These are phyloP conservation scores for Poecilobothrus nobilitatus DNA, from an alignment of 2,888 invertebrate species.

Conservation along the genomic window DNA sequence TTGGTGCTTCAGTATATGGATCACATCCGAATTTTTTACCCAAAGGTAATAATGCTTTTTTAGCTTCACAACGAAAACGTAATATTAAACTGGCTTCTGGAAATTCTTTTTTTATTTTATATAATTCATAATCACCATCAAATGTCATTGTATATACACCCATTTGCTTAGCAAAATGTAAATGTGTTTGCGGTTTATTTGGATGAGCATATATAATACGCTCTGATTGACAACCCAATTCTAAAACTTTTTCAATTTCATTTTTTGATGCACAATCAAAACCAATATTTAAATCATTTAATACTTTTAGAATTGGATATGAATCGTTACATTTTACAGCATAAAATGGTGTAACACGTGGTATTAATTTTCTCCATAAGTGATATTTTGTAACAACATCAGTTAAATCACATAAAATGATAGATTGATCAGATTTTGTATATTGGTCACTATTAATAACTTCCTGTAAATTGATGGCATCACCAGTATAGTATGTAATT, in stretches of 20 bases:
- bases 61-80: slow-evolving; percentile 81
- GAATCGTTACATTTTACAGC: slow-evolving; percentile 98
- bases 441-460: not conserved
- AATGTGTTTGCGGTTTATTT: slow-evolving; percentile 84
- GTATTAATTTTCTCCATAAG: slow-evolving; percentile 75
- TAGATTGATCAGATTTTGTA: slow-evolving; percentile 67
- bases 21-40: slow-evolving; percentile 95
- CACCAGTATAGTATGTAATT: not conserved
- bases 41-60: slow-evolving; percentile 73
- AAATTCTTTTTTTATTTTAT: slow-evolving; percentile 76
- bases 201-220: slow-evolving; percentile 95
- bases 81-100: slow-evolving; percentile 72
- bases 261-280: slow-evolving; percentile 97
- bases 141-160: slow-evolving; percentile 83
- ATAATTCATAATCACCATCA: slow-evolving; percentile 85
- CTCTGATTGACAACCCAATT: slow-evolving; percentile 32
- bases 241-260: slow-evolving; percentile 67
- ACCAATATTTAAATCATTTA: slow-evolving; percentile 80
- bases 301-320: slow-evolving; percentile 66
- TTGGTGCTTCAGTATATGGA: slow-evolving; percentile 63
- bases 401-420: slow-evolving; percentile 81
- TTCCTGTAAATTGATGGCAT: not conserved
- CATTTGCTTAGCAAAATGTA: slow-evolving; percentile 68
- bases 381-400: slow-evolving; percentile 74
- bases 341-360: slow-evolving; percentile 84